Base-by-base conservation (phyloP, 35 echinoderm and acorn worm genomes). In the Apostichopus parvimensis region DNA sequence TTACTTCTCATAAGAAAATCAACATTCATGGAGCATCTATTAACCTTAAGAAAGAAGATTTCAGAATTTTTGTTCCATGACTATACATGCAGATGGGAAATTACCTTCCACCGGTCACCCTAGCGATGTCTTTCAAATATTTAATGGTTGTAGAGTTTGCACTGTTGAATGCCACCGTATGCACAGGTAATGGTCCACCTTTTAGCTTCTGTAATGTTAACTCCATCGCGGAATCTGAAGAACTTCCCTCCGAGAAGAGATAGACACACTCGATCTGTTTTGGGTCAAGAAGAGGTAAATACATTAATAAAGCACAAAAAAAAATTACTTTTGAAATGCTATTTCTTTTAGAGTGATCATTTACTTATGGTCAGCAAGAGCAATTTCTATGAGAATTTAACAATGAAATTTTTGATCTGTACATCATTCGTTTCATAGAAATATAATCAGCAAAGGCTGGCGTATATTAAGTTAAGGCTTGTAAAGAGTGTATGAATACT, bases 241-340 rank as follows among this genome's bases (percentile, higher is more conserved):
- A 99, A 79, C 78, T 94, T 22, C 97, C 97, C 78, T 99, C 97
- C 1, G 97, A 99, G 77, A 99, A 99, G 0, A 99, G 82, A 83
- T 94, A 99, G 20, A 99, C 93, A 34, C 95, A 93, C 77, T 99
- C 97, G 91, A 95, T 94, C 97, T 96, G 89, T 9, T 45, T 45
- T 45, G 34, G 3, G 34, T 45, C 34, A 45, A 45, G 34, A 45
- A 45, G 34, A 77, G n/a, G 55, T 77, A 61, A 95, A 28, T 64
- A 34, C 54, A 66, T 52, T 5, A 87, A 66, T 17, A 53, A 54
- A 53, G n/a, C 0, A 54, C 14, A 6, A 1, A 87, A 25, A 61
- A 9, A 0, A 61, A 61, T 61, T 0, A 61, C 34, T 45, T 45
- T 45, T 45, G 34, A 45, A 45, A 45, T 45, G 0, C 34, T 45